Evolutionary conservation across 1,140 invertebrate genomes (phyloP), one percentile per base, ranked within the genome.

Genomic region (Microplitis mediator): DNA sequence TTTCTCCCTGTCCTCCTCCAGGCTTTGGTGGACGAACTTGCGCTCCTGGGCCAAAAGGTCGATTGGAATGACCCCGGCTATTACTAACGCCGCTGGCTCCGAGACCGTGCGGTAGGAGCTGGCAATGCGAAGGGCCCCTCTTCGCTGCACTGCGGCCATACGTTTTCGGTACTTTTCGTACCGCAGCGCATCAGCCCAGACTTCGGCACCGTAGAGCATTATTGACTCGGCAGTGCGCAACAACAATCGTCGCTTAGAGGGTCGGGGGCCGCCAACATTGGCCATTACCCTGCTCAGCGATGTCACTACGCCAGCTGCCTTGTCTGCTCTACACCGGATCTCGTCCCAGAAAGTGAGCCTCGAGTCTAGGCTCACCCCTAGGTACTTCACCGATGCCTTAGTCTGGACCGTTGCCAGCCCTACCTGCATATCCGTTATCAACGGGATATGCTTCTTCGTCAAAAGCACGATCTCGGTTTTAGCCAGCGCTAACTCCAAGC

Each of bases 231-330:
- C 23, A 23, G 23, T 23, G 23, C 23, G 23, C 45, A 67, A 64
- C 52, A 80, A 63, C n/a, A 78, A 39, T 35, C 66, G 63, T 54
- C 78, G 69, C 35, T 74, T 77, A 9, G 50, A 36, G 1, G 69
- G 36, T 62, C n/a, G 72, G 31, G 78, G 76, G 11, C 78, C 80
- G 6, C 62, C 71, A 9, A 76, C 73, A 60, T 75, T 80, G 14
- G 78, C 74, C 71, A 78, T 76, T 14, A 77, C 36, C 32, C 74
- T 39, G 39, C 60, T 68, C 2, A 81, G 45, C 6, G 45, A 50
- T 50, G 6, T 50, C 6, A 50, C 45, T 2, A 6, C 13, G 6
- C 13, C 45, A 6, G 13, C 45, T 13, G 45, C 13, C 45, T 50
- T 50, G 6, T 50, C 6, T 68, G 54, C 32, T n/a, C 58, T 71